phyloP scores from a whole-genome alignment of 2,797 vertebrate genomes.

The Cheirogaleus major region DNA sequence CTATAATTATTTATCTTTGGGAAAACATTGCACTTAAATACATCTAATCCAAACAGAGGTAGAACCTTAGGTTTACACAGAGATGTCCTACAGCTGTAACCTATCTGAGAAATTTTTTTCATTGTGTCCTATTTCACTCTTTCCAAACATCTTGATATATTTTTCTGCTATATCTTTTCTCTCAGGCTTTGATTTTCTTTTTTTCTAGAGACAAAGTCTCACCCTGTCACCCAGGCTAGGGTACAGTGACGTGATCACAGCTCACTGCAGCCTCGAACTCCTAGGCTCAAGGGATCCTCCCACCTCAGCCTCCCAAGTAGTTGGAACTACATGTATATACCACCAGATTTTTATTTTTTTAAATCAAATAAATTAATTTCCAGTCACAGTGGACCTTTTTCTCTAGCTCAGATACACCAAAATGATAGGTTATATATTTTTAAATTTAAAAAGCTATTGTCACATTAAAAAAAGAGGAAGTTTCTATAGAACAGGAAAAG shows the following conservation, averaged over 20 bases:
- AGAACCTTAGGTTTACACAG: neutral
- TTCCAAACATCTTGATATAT: neutral
- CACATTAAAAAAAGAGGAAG: neutral
- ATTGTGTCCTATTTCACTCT: neutral
- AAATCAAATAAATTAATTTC: constrained; percentile 6
- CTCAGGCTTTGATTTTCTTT: neutral
- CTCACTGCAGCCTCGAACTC: neutral
- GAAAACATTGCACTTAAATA: neutral
- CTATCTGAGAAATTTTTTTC: neutral
- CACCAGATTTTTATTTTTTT: neutral
- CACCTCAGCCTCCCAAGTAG: neutral
- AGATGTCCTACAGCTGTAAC: neutral
- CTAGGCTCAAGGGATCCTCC: neutral
- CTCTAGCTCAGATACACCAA: neutral
- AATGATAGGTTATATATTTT: neutral
- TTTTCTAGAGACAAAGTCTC: neutral
- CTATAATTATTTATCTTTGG: neutral
- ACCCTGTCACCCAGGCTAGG: neutral
- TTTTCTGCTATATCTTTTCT: neutral
- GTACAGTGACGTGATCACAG: neutral
- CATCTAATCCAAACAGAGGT: neutral
- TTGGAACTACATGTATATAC: neutral
- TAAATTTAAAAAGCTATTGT: neutral
- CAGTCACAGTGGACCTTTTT: neutral
- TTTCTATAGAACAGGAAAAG: neutral